Base-by-base conservation (phyloP, 1,140 invertebrate species). In the Bactericera cockerelli region DNA sequence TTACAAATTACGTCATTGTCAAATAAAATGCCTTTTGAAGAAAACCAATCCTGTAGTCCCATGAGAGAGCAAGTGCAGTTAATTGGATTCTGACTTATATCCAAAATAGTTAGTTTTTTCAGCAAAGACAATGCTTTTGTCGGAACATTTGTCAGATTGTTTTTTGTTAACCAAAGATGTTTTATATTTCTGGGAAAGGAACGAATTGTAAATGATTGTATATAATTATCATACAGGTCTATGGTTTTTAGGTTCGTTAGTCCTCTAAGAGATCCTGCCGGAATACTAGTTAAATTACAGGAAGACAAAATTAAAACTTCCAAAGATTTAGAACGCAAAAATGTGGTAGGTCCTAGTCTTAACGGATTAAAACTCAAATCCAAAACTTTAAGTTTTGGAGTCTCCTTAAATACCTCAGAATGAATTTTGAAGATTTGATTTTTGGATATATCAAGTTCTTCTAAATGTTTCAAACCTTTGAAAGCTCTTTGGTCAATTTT, bases 391-490 rank as follows among this genome's bases (percentile, higher is more conserved):
- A 67, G 56, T 31, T 59, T 59, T 8, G 24, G 39, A 11, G 64
- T 39, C 16, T 55, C 26, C 16, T 60, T 60, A 33, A 66, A 67
- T 11, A 63, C 61, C 21, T 58, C 38, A 0, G 80, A 77, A 54
- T 85, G 75, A 10, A 93, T 69, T 1, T 74, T 77, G 26, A 73
- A 74, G 3, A 94, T 80, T 1, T 75, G 73, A 67, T 94, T 94
- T 59, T 77, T 76, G 1, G 87, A 87, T 49, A 93, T 71, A 68
- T 94, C 87, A 28, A 94, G 72, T 70, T 93, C 87, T 28, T 91
- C 87, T 39, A 93, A 75, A 59, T 90, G 84, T 49, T 77, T 76
- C 16, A 93, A 74, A 1, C 81, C 81, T 58, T 76, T 79, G 64
- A 93, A 85, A 0, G 87, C 85, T 58, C 80, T 77, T 24, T 78